Evolutionary conservation across 2,888 invertebrate species (phyloP).

Genomic region (Leptopilina myrica): DNA sequence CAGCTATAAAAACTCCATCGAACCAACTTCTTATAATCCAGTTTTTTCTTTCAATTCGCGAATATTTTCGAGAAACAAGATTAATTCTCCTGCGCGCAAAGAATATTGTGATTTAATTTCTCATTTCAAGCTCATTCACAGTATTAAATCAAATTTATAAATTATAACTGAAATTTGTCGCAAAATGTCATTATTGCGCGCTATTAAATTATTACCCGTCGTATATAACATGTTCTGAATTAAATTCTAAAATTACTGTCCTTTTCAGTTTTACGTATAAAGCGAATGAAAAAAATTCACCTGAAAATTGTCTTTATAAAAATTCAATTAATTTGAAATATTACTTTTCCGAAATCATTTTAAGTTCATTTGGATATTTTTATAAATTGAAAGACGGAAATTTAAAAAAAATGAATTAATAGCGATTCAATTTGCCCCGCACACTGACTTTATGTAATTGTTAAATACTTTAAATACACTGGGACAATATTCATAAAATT

Average conservation of each 20-base stretch:
- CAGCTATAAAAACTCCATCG: neutral
- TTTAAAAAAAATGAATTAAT: neutral
- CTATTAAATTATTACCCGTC: no score
- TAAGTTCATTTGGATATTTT: neutral
- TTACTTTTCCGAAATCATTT: neutral
- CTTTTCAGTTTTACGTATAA: no score
- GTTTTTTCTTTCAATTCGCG: neutral
- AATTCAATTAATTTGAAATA: neutral
- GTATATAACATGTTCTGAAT: no score
- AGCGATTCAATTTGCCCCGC: neutral
- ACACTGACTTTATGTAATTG: conserved; percentile 5
- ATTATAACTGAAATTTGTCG: no score
- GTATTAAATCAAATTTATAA: no score
- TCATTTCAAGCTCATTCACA: no score
- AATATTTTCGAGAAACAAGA: neutral
- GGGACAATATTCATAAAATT: conserved; percentile 10
- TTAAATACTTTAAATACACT: conserved; percentile 26
- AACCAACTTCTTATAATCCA: conserved; percentile 13
- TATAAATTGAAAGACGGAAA: neutral
- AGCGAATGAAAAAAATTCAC: no score
- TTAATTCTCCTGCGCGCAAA: neutral
- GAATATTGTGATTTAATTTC: neutral
- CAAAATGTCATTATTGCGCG: no score
- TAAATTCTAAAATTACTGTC: no score
- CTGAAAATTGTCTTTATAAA: no score